Percentiles rank a stretch among this genome's conserved stretches.
phyloP scores from a whole-genome alignment of 1,140 invertebrate species.

The Heterodera carotae region DNA sequence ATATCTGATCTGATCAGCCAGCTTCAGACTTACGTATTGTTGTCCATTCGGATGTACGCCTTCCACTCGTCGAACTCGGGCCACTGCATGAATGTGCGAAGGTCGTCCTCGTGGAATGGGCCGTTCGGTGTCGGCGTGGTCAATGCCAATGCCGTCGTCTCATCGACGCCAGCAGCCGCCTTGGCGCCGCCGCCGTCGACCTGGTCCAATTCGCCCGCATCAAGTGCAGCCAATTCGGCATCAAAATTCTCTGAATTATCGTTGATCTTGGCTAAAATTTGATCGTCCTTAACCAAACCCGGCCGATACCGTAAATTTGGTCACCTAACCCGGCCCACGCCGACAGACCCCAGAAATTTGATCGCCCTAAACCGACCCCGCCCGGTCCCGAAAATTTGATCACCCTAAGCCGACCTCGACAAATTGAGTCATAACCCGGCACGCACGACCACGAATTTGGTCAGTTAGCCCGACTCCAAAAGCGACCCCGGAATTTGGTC shows the following conservation, averaged over 20 bases:
- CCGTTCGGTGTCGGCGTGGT: slow-evolving; percentile 23
- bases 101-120: slow-evolving; percentile 54
- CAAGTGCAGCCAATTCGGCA: slow-evolving; percentile 10
- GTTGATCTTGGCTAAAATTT: slow-evolving; percentile 12
- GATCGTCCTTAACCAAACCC: too few species aligned
- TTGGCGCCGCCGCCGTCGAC: neutral
- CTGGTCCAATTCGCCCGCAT: slow-evolving; percentile 25
- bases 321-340: too few species aligned
- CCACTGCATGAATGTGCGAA: slow-evolving; percentile 57
- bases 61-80: slow-evolving; percentile 61
- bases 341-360: too few species aligned
- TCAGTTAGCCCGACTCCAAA: too few species aligned
- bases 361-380: too few species aligned
- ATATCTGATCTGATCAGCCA: slow-evolving; percentile 10
- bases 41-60: slow-evolving; percentile 59
- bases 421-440: too few species aligned
- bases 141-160: neutral
- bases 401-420: too few species aligned
- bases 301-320: too few species aligned
- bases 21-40: slow-evolving; percentile 51
- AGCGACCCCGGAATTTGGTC: too few species aligned
- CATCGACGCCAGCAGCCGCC: neutral
- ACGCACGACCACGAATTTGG: too few species aligned
- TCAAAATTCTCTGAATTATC: slow-evolving; percentile 1
- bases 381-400: too few species aligned